Conservation (phyloP, 2,888 invertebrate genomes). For the Drosophila yooni region DNA sequence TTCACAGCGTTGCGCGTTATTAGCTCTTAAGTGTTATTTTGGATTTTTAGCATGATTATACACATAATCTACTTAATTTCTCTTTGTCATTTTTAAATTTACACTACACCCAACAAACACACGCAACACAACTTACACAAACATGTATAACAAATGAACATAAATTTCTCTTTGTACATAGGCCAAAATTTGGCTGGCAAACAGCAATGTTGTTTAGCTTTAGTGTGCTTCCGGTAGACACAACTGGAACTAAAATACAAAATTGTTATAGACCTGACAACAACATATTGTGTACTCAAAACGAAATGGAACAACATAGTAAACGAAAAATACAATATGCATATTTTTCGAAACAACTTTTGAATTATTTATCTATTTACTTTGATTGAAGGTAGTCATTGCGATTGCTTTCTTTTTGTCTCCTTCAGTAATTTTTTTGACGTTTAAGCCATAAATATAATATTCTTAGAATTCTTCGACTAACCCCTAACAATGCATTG, state of each 20-base stretch:
- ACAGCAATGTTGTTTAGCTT: conserved; percentile 50
- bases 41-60: conserved; percentile 24
- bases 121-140: conserved; percentile 4
- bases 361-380: not conserved
- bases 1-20: conserved; percentile 46
- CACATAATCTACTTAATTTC: conserved; percentile 33
- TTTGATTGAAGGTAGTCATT: too few relatives aligned
- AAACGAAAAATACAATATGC: conserved; percentile 32
- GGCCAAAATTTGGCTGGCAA: conserved; percentile 18
- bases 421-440: not conserved
- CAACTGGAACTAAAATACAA: conserved; percentile 55
- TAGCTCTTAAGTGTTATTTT: conserved; percentile 69
- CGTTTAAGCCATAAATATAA: not conserved
- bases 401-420: not conserved
- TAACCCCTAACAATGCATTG: not conserved
- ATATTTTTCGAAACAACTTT: conserved; percentile 38
- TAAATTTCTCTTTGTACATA: conserved; percentile 30
- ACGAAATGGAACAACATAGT: conserved; percentile 39
- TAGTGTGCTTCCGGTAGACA: conserved; percentile 43
- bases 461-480: not conserved
- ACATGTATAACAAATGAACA: conserved; percentile 12
- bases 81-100: conserved; percentile 36
- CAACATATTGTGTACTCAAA: conserved; percentile 32
- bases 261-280: conserved; percentile 38
- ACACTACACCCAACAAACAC: conserved; percentile 3